Percentiles rank a stretch among this genome's conserved stretches.
These are phyloP conservation scores for Theristus sp. DNA, from an alignment of 2,888 invertebrate species.

Conservation along the genomic window DNA sequence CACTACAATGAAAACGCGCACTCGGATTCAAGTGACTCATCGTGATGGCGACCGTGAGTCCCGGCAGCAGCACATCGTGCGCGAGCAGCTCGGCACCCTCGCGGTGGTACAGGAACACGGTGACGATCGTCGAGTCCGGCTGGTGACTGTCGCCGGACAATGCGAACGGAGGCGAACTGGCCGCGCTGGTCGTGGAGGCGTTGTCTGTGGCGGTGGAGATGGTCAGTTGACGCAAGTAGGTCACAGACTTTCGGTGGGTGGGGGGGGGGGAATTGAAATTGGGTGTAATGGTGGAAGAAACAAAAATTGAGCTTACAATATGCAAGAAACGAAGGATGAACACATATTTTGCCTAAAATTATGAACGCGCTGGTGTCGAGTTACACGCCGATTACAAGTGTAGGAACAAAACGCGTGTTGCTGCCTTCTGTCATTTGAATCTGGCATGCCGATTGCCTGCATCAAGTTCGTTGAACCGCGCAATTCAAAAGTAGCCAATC, in stretches of 20 bases:
- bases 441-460: too few species aligned
- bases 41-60: not conserved
- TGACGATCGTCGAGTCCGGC: slow-evolving; percentile 58
- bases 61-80: not conserved
- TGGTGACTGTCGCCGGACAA: slow-evolving; percentile 84
- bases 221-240: not conserved
- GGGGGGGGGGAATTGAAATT: not conserved
- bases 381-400: too few species aligned
- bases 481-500: too few species aligned
- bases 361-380: too few species aligned
- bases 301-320: too few species aligned
- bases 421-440: too few species aligned
- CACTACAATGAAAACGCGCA: too few species aligned
- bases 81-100: slow-evolving; percentile 39
- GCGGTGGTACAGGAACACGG: slow-evolving; percentile 65
- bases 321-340: too few species aligned
- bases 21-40: not conserved
- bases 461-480: too few species aligned
- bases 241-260: not conserved
- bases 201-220: slow-evolving; percentile 37
- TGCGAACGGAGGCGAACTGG: slow-evolving; percentile 65
- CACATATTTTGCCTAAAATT: too few species aligned
- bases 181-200: slow-evolving; percentile 51
- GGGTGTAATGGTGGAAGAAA: not conserved
- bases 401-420: too few species aligned